Percentiles rank a stretch among this genome's conserved stretches.
phyloP scores from a whole-genome alignment of 2,113 vertebrate species.

The Ailurus styani region DNA sequence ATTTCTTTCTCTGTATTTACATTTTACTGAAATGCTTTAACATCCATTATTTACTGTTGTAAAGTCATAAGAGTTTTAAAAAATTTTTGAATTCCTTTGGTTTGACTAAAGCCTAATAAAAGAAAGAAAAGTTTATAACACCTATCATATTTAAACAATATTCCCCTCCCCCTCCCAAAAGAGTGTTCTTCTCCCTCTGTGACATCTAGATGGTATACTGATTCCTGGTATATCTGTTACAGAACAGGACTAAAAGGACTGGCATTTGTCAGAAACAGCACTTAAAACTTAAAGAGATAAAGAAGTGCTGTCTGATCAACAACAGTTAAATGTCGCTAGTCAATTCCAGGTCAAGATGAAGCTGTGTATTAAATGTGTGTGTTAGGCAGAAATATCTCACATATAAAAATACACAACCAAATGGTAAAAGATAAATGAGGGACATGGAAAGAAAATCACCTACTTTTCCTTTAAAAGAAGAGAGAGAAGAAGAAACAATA shows the following conservation, averaged over 20 bases:
- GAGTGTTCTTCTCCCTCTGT: background rate
- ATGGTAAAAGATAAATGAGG: background rate
- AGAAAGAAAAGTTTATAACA: background rate
- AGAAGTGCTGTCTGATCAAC: conserved; percentile 72
- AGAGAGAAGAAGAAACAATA: background rate
- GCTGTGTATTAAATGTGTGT: conserved; percentile 54
- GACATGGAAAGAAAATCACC: background rate
- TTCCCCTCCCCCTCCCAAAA: background rate
- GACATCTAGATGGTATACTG: conserved; percentile 62
- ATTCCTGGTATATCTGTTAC: conserved; percentile 70
- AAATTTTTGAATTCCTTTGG: background rate
- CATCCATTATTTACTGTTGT: conserved; percentile 22
- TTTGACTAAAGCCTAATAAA: conserved; percentile 9
- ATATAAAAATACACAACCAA: conserved; percentile 39
- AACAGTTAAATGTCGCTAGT: conserved; percentile 68
- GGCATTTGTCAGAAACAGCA: conserved; percentile 72
- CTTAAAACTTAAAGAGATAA: conserved; percentile 72
- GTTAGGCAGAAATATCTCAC: conserved; percentile 40
- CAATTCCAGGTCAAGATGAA: conserved; percentile 66
- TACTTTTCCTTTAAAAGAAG: background rate
- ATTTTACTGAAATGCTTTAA: conserved; percentile 70
- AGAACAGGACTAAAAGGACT: conserved; percentile 63
- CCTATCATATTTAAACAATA: conserved; percentile 37
- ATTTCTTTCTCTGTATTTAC: conserved; percentile 21
- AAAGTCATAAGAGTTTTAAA: conserved; percentile 55